These are phyloP conservation scores for Apis cerana DNA, from an alignment of 1,140 invertebrate species.

Conservation along the genomic window DNA sequence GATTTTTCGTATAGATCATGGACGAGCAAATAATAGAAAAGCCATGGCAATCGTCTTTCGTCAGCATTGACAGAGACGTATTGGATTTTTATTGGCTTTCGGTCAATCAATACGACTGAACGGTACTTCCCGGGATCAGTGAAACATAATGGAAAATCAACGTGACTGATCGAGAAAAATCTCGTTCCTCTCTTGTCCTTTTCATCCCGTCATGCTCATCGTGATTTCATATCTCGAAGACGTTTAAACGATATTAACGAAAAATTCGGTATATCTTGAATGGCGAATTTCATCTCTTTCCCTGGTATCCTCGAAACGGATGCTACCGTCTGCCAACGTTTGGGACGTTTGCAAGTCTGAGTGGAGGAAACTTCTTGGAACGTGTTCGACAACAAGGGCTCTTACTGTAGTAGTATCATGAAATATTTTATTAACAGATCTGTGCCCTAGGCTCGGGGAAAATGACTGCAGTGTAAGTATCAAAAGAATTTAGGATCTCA, in stretches of 20 bases:
- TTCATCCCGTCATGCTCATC: not conserved
- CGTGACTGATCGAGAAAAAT: not conserved
- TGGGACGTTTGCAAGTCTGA: slow-evolving; percentile 25
- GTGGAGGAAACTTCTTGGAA: slow-evolving; percentile 23
- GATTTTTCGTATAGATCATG: slow-evolving; percentile 25
- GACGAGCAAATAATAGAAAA: slow-evolving; percentile 52
- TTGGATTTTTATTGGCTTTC: slow-evolving; percentile 71
- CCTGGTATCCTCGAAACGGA: not conserved
- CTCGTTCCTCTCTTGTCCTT: not conserved
- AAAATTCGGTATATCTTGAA: not conserved
- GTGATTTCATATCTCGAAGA: not conserved
- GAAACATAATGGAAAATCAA: slow-evolving; percentile 48
- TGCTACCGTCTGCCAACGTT: not conserved
- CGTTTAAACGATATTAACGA: slow-evolving; percentile 23
- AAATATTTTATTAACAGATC: slow-evolving; percentile 33
- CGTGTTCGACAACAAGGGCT: slow-evolving; percentile 29
- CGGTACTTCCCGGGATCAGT: not conserved
- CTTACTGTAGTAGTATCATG: slow-evolving; percentile 28
- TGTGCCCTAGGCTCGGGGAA: not conserved
- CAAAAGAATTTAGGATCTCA: slow-evolving; percentile 1
- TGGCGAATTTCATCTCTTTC: not conserved
- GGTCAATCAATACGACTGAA: slow-evolving; percentile 54
- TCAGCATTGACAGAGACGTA: slow-evolving; percentile 61
- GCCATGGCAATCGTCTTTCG: slow-evolving; percentile 47
- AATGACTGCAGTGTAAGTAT: slow-evolving; percentile 14